Base-by-base conservation (phyloP, 1,140 invertebrate species). In the Pachypeltis micranthus region DNA sequence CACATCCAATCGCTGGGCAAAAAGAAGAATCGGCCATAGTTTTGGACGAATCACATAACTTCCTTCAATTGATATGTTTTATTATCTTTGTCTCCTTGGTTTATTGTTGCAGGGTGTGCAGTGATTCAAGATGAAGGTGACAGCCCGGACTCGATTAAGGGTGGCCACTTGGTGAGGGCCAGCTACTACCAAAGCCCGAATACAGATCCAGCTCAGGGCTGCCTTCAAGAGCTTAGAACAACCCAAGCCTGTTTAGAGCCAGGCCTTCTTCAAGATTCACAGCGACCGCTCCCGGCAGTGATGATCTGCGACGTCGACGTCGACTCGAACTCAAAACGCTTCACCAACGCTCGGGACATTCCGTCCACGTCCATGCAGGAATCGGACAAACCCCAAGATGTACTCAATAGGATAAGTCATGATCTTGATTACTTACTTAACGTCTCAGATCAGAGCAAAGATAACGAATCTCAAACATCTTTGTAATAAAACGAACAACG, bases 341-440 rank as follows among this genome's bases (percentile, higher is more conserved):
- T 69, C 62, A 21, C 44, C 59, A 31, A 24, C 28, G 31, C 25
- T 55, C 44, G 55, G 28, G 16, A 19, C 14, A 60, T 16, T 66
- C 68, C 16, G 67, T 12, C 54, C 7, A 23, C 58, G 23, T 14
- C 26, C 2, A 58, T 26, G 19, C 63, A 65, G 25, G 69, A 70
- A 65, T 70, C 67, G 10, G 64, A 69, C 55, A 31, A 69, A 19
- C 60, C 77, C 16, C 75, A 78, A 58, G 81, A 82, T 58, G 83
- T 86, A 76, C 73, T 87, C 1, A 82, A 86, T 72, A 79, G 85
- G 66, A 88, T 88, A 69, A 84, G 83, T 1, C 81, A 85, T 68
- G 85, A 88, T 73, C 75, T 87, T 44, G 85, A 87, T 72, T 88
- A 87, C 74, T 72, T 88, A 62, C 73, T 88, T 56, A 87, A 87